Conservation (phyloP, 2,888 invertebrate species). For the Lottia scabra region DNA sequence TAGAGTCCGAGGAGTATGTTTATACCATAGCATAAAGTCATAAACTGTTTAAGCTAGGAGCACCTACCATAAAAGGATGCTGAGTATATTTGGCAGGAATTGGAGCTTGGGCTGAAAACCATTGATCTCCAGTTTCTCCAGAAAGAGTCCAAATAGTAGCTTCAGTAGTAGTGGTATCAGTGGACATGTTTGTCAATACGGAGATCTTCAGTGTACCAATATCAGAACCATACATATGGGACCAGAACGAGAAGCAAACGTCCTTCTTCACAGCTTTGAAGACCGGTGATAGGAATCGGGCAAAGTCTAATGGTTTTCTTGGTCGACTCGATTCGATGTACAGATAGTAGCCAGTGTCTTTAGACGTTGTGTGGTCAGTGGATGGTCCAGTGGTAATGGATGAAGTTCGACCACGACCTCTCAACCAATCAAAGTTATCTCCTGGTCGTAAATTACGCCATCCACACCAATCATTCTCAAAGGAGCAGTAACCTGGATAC, state of each 20-base stretch:
- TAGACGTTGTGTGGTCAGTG: constrained; percentile 45
- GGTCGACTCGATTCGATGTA: constrained; percentile 54
- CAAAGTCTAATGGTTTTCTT: constrained; percentile 41
- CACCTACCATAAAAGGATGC: constrained; percentile 48
- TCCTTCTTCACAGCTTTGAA: constrained; percentile 35
- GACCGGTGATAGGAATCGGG: constrained; percentile 39
- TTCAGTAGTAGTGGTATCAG: constrained; percentile 39
- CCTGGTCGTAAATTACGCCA: constrained; percentile 53
- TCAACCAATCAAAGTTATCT: constrained; percentile 65
- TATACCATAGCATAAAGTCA: no score
- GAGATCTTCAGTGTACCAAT: constrained; percentile 46
- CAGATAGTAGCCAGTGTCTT: constrained; percentile 54
- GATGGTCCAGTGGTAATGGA: constrained; percentile 60
- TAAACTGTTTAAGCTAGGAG: no score
- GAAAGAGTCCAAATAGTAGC: constrained; percentile 45
- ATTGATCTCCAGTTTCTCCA: constrained; percentile 48
- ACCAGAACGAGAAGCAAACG: constrained; percentile 48
- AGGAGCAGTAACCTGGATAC: constrained; percentile 56
- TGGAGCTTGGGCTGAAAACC: constrained; percentile 54
- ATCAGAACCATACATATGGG: constrained; percentile 54
- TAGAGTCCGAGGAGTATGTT: no score
- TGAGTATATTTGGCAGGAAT: constrained; percentile 46
- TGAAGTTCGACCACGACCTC: constrained; percentile 45
- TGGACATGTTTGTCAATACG: constrained; percentile 42
- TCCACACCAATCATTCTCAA: constrained; percentile 62